A percentile compares a stretch with the other conserved stretches of the same genome.
phyloP scores from a whole-genome alignment of 1,140 invertebrate species.

The Drosophila triauraria region DNA sequence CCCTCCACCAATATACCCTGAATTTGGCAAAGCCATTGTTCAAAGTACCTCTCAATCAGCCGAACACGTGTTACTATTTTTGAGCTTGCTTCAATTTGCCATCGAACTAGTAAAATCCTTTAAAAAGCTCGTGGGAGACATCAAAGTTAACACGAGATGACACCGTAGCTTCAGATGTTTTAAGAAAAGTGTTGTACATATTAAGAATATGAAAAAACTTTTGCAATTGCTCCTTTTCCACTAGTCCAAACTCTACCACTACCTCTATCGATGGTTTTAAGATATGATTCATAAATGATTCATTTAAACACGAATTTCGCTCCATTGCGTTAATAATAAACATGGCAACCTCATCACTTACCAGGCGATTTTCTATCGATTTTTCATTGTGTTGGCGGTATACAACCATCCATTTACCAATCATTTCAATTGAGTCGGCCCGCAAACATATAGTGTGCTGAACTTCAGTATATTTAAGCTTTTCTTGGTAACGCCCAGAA shows the following conservation, averaged over 20 bases:
- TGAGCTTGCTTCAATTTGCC: conserved; percentile 72
- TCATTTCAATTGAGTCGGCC: conserved; percentile 85
- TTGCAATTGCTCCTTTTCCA: conserved; percentile 85
- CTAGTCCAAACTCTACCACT: conserved; percentile 86
- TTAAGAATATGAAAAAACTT: conserved; percentile 87
- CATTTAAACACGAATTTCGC: conserved; percentile 80
- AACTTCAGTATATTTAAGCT: conserved; percentile 76
- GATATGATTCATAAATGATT: conserved; percentile 85
- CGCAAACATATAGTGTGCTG: conserved; percentile 86
- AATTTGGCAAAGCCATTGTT: conserved; percentile 69
- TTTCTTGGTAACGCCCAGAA: conserved; percentile 86
- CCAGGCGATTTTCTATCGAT: conserved; percentile 86
- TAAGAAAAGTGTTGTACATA: conserved; percentile 86
- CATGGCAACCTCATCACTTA: conserved; percentile 85
- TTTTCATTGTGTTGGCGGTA: conserved; percentile 86
- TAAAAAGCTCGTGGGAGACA: conserved; percentile 65
- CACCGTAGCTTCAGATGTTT: conserved; percentile 55
- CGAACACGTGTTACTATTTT: conserved; percentile 60
- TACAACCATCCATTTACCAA: conserved; percentile 86
- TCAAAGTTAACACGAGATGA: conserved; percentile 59
- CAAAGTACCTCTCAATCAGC: conserved; percentile 64
- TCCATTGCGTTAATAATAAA: conserved; percentile 85
- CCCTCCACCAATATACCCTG: conserved; percentile 85
- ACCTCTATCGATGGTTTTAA: conserved; percentile 85
- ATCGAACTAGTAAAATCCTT: conserved; percentile 66